Evolutionary conservation across 2,113 vertebrate species (phyloP), one percentile per base, ranked within the genome.

Genomic region (Neopipo cinnamomea): DNA sequence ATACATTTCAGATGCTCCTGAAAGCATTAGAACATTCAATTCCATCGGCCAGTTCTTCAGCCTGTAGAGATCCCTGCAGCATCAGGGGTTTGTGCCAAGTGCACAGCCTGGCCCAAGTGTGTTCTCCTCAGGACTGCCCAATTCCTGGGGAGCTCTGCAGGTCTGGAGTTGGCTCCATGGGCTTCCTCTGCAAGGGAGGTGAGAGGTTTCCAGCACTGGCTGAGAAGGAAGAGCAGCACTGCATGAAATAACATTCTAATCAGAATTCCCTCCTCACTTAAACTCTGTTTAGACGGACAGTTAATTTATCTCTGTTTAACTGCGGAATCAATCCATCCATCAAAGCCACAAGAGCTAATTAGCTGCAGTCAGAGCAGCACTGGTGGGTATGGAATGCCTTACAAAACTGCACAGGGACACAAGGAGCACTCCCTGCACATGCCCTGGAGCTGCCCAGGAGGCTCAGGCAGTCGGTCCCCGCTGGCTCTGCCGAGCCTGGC

Each of bases 221-320:
- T 35, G 62, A 58, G 92, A 68, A 82, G 63, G 94, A 95, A 42
- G 96, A 94, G 95, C 92, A 94, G 70, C 28, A 55, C 81, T 53
- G 94, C 95, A 95, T 96, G 96, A 97, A 97, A 93, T 96, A 93
- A 96, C 74, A 68, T 85, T 85, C 93, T 93, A 82, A 96, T 96
- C 88, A 74, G 84, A 96, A 97, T 96, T 97, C 92, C 94, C 89
- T 95, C 89, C 91, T 96, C 95, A 89, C 91, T 96, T 95, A 91
- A 95, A 95, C 91, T 96, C 85, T 67, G 33, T 89, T 96, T 93
- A 89, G 91, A 96, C 4, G 80, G 95, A 97, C 97, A 96, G 97
- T 97, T 97, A 96, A 97, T 97, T 97, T 97, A 96, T 97, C 97
- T 97, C 96, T 56, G 94, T 95, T 97, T 96, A 96, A 97, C 83